Evolutionary conservation across 2,888 invertebrate species (phyloP).

Genomic region (Ceramica pisi): DNA sequence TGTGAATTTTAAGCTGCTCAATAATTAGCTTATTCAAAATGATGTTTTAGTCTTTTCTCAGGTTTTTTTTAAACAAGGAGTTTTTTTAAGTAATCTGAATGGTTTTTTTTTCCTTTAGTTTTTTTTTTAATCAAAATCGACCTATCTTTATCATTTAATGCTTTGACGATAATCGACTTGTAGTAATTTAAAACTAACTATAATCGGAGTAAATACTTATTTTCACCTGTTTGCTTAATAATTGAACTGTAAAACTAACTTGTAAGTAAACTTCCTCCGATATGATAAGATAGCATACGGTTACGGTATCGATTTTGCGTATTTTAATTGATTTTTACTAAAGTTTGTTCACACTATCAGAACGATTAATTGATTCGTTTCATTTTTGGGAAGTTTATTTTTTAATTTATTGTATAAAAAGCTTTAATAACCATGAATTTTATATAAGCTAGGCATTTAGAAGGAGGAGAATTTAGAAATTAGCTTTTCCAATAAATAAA

Average conservation of each 20-base stretch:
- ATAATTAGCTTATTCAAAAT: neutral
- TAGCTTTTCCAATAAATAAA: neutral
- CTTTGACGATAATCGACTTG: conserved; percentile 11
- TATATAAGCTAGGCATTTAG: neutral
- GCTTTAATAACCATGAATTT: neutral
- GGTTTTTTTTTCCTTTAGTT: neutral
- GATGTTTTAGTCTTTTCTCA: too few species aligned
- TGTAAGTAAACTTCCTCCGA: conserved; percentile 43
- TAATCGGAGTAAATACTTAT: neutral
- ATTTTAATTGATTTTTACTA: conserved; percentile 27
- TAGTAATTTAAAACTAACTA: neutral
- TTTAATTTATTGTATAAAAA: neutral
- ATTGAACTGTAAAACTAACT: conserved; percentile 15
- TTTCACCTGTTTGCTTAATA: conserved; percentile 21
- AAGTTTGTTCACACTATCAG: conserved; percentile 25
- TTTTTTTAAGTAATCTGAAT: too few species aligned
- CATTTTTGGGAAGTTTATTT: conserved; percentile 10
- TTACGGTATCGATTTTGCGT: conserved; percentile 13
- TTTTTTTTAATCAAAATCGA: neutral
- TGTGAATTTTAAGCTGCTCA: neutral
- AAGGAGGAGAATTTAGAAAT: neutral
- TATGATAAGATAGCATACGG: conserved; percentile 23
- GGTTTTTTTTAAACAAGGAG: too few species aligned
- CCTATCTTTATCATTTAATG: conserved; percentile 25
- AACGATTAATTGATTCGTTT: conserved; percentile 39